Evolutionary conservation across 2,888 invertebrate genomes (phyloP), one percentile per base, ranked within the genome.

Genomic region (Ectropis crepuscularia): DNA sequence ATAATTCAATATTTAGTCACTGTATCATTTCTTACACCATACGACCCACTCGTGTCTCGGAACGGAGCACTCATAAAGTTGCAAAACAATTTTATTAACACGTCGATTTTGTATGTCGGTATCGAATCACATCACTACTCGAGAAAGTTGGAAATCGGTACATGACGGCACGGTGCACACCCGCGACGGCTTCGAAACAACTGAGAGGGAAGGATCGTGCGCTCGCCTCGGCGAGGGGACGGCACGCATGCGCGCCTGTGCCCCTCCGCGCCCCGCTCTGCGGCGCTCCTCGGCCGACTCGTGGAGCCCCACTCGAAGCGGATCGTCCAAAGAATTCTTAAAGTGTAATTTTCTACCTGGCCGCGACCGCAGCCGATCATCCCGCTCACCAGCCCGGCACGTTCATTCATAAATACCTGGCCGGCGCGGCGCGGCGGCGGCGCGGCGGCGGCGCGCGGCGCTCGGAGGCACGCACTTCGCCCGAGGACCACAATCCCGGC

Each of bases 141-240:
- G 92, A 89, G 90, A 92, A 91, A 90, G 90, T 91, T 90, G 85
- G 85, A 78, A 81, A 85, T 75, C 86, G 79, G 94, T 93, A 77
- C 97, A 97, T 90, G 96, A 95, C 87, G 94, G 88, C 81, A 93
- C 94, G 76, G 87, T 86, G 77, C 86, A 81, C 81, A 82, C 89
- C 75, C 89, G 86, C 89, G 87, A 77, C 86, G 86, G 79, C 79
- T 87, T 78, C 80, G 81, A 83, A 84, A 86, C 85, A 87, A 92
- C 92, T 92, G 90, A 90, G 89, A 86, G 86, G 86, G 90, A 88
- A 86, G 87, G 83, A 85, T 88, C 82, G 87, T 86, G 86, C 83
- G 85, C 79, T 85, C 84, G 88, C 84, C 86, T 85, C 85, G 81
- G 83, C 81, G 83, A 80, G 83, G 81, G 85, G 84, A 81, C 79